phyloP scores from a whole-genome alignment of 2,113 vertebrate species.

The Chauna torquata region DNA sequence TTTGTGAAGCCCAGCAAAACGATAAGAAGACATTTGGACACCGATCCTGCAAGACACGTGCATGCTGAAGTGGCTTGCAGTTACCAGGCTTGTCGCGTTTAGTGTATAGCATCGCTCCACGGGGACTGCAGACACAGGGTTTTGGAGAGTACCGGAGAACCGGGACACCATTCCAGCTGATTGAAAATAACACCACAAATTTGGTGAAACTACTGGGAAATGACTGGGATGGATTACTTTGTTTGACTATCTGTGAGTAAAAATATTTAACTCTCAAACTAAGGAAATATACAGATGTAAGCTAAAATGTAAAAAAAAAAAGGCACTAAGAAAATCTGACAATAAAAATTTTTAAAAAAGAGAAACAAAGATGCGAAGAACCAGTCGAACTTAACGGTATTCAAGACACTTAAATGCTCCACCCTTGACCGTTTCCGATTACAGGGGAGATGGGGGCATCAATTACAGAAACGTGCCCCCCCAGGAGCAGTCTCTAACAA shows the following conservation, averaged over 20 bases:
- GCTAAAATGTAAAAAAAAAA: accelerated
- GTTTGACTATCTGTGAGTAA: background rate
- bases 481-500: too few species aligned
- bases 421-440: background rate
- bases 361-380: background rate
- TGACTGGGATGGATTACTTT: accelerated
- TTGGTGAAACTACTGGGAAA: background rate
- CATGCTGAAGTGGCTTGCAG: accelerated
- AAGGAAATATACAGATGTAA: background rate
- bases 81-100: background rate
- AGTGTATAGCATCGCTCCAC: accelerated
- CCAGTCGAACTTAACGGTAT: accelerated
- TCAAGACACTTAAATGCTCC: accelerated
- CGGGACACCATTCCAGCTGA: accelerated
- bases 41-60: accelerated
- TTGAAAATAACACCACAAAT: background rate
- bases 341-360: too few species aligned
- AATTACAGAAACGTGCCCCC: accelerated
- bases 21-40: background rate
- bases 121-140: accelerated
- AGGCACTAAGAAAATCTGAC: accelerated
- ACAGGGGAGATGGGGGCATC: accelerated
- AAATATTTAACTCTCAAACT: background rate
- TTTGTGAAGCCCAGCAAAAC: background rate
- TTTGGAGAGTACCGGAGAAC: background rate